Evolutionary conservation across 2,888 invertebrate species (phyloP).

Genomic region (Keiferia lycopersicella): DNA sequence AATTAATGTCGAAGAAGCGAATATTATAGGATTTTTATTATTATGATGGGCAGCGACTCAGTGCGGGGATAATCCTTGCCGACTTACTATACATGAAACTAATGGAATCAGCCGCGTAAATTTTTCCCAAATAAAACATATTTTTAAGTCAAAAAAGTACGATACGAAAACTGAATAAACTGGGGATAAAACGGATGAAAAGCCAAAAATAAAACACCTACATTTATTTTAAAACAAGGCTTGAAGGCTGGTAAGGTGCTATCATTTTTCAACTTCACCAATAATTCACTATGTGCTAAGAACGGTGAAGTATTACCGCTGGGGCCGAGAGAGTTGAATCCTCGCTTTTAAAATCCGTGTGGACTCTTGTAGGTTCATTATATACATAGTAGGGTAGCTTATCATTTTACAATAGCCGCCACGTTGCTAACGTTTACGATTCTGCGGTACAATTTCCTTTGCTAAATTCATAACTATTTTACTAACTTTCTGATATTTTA

Average conservation of each 20-base stretch:
- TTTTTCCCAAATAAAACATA: no score
- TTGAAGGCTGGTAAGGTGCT: not conserved
- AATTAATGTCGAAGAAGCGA: no score
- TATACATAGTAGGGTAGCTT: no score
- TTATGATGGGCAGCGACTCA: no score
- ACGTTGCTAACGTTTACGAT: constrained; percentile 35
- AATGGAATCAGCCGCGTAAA: no score
- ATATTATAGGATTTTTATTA: no score
- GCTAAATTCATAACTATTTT: no score
- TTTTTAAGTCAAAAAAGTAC: no score
- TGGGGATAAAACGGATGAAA: not conserved
- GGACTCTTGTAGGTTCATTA: not conserved
- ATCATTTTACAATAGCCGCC: constrained; percentile 52
- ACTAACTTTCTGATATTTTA: no score
- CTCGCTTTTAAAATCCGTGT: constrained; percentile 8
- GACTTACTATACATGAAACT: no score
- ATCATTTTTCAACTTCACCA: constrained; percentile 9
- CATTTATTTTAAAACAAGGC: constrained; percentile 6
- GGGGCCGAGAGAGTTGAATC: constrained; percentile 3
- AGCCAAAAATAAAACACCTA: not conserved
- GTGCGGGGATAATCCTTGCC: no score
- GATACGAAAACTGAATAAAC: not conserved
- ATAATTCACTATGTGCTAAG: constrained; percentile 9
- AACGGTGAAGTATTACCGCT: constrained; percentile 2
- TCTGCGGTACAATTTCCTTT: no score